Conservation (phyloP, 2,113 vertebrate genomes). For the Notiomystis cincta region DNA sequence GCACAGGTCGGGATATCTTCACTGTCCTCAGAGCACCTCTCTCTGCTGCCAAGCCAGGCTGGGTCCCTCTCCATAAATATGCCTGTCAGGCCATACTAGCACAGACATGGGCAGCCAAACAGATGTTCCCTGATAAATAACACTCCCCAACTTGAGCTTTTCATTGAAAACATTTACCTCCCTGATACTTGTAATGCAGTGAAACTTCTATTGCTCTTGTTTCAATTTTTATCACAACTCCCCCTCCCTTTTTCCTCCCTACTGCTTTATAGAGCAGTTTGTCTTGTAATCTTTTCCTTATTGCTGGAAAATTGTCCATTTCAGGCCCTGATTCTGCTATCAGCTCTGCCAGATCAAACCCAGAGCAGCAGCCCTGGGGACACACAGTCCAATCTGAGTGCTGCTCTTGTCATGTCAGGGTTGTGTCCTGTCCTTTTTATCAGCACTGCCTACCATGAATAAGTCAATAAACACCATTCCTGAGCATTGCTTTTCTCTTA, state of each 20-base stretch:
- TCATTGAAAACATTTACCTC: not conserved
- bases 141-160: not conserved
- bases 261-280: not conserved
- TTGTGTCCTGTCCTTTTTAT: not conserved
- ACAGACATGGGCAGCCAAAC: not conserved
- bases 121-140: conserved; percentile 14
- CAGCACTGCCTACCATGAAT: not conserved
- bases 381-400: not conserved
- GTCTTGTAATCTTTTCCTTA: not conserved
- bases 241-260: fast-evolving
- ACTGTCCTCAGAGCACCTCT: not conserved
- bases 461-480: not conserved
- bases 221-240: conserved; percentile 1
- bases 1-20: not conserved
- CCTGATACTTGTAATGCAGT: not conserved
- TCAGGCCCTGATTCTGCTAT: not conserved
- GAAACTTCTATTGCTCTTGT: not conserved
- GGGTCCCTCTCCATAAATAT: not conserved
- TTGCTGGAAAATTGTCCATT: conserved; percentile 21
- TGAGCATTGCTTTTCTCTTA: not conserved
- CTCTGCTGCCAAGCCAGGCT: not conserved
- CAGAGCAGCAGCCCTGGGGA: not conserved
- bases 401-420: not conserved
- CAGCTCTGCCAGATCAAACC: not conserved
- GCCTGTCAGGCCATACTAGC: not conserved